Conservation (phyloP, 2,888 invertebrate genomes). For the Actias luna region DNA sequence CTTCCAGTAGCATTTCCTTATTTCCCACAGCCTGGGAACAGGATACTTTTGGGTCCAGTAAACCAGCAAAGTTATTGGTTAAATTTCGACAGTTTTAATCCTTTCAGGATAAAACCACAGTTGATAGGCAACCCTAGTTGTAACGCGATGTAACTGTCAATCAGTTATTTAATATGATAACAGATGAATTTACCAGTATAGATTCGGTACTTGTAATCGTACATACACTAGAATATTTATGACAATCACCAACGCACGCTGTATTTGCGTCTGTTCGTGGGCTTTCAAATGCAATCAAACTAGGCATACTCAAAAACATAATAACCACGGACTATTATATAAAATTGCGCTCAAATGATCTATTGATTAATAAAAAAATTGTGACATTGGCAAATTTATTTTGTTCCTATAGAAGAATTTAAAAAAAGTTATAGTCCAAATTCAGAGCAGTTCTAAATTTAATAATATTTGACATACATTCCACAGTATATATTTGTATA, state of each 20-base stretch:
- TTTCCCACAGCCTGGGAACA: no score
- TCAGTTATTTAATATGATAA: neutral
- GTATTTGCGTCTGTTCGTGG: neutral
- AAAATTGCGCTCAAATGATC: no score
- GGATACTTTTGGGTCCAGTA: no score
- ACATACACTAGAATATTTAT: neutral
- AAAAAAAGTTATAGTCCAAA: neutral
- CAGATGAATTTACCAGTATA: neutral
- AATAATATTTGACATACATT: neutral
- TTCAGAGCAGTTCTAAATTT: neutral
- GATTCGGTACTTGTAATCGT: neutral
- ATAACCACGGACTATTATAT: no score
- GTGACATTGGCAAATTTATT: neutral
- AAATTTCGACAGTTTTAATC: neutral
- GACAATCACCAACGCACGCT: neutral
- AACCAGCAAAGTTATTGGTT: no score
- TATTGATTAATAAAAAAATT: neutral
- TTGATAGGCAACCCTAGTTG: neutral
- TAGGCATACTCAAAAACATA: neutral
- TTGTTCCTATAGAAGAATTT: neutral
- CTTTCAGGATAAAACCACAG: neutral
- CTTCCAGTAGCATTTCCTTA: no score
- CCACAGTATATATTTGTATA: slow-evolving; percentile 4
- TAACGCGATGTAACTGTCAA: neutral
- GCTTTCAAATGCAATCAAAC: neutral